Base-by-base conservation (phyloP, 2,797 vertebrate genomes). In the Pipistrellus pygmaeus region DNA sequence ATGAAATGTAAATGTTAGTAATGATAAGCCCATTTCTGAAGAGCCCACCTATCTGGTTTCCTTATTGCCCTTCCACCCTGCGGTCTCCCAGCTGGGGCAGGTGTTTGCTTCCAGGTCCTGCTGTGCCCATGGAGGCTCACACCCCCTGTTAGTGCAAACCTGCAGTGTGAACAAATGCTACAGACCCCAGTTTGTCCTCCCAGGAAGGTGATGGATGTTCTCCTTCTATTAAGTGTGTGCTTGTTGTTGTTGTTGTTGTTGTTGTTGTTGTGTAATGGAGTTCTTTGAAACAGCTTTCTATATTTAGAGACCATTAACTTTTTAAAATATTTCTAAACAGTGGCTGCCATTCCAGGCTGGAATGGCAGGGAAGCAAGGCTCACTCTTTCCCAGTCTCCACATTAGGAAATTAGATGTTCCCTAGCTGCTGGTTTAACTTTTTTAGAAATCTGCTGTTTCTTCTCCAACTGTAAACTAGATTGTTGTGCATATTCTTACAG, bases 121-220 rank as follows among this genome's bases (percentile, higher is more conserved):
- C 12, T 12, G 38, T 53, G 14, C 25, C 75, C 32, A 5, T 11
- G 13, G 66, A 71, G 87, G 32, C n/a, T 75, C 23, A 72, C 32
- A 6, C n/a, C 25, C 14, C 0, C 0, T 32, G 8, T 15, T 7
- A 3, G 44, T 6, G 12, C 35, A 12, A 6, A 23, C 3, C 0
- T 3, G 41, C 9, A 66, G 17, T 32, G 60, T 23, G 41, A 27
- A 85, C 60, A 93, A 68, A 69, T 6, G 8, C 10, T 25, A 0
- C 3, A 46, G 17, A 71, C 9, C 18, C 14, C 13, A 38, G 41
- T 41, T 44, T 85, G 57, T 44, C 60, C 23, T 62, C 18, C 68
- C 15, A 4, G 2, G 55, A 78, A 3, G 1, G 38, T 25, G 21
- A 10, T 62, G 32, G 23, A 21, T 53, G 1, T 25, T 77, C 81